Base-by-base conservation (phyloP, 2,113 vertebrate species). In the Semicossyphus pulcher region DNA sequence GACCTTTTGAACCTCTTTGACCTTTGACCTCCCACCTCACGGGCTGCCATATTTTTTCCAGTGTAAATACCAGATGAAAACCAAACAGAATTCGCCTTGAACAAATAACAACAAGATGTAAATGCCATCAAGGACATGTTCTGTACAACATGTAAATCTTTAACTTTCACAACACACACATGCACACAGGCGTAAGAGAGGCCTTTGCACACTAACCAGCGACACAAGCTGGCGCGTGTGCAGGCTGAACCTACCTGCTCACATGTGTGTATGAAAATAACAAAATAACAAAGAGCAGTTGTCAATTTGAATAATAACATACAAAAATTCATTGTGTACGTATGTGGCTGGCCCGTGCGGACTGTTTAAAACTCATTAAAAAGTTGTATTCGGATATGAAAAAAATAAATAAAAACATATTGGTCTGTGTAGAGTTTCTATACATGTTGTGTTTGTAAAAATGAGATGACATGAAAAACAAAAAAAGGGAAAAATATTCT, bases 61-160 rank as follows among this genome's bases (percentile, higher is more conserved):
- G 90, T 96, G 95, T 96, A 96, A 95, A 97, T 96, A 96, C 41
- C 78, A 87, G 68, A 77, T 11, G 7, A 65, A 60, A 70, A 39
- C 39, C 9, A 14, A 63, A 26, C 76, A 61, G 81, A 85, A 76
- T 69, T 72, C 53, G 37, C 84, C 58, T 85, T 90, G 80, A 94
- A 93, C 73, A 34, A 76, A 67, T 45, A 65, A 84, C 45, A 93
- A 92, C 74, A 5, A 18, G 7, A 84, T 93, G 94, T 94, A 92
- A 95, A 90, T 91, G 80, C 61, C 66, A 89, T 63, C 72, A 75
- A 66, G 47, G 65, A 79, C 63, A 32, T 48, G 57, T 81, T 81
- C 69, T 93, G 90, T 95, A 91, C 89, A 93, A 93, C 86, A 86
- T 94, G 94, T 93, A 91, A 94, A 90, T 90, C 83, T 71, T 52